These are phyloP conservation scores for Etia nguti DNA, from an alignment of 2,113 vertebrate species.

Conservation along the genomic window DNA sequence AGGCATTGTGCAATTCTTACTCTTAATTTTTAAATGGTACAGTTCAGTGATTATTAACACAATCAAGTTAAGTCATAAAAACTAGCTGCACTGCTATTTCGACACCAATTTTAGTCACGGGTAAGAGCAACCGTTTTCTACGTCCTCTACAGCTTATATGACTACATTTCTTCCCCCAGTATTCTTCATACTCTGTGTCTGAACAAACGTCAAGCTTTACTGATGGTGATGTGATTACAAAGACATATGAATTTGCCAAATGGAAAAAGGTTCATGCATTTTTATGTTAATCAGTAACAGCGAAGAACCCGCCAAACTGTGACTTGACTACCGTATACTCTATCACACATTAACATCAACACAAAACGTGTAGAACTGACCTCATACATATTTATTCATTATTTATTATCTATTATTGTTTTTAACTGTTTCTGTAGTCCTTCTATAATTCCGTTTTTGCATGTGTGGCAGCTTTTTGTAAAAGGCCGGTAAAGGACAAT, in stretches of 20 bases:
- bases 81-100: neutral
- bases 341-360: neutral
- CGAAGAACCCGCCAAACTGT: neutral
- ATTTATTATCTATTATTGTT: neutral
- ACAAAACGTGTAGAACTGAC: neutral
- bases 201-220: slow-evolving; percentile 56
- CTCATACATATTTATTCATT: neutral
- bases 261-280: slow-evolving; percentile 65
- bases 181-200: neutral
- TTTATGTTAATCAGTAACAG: slow-evolving; percentile 27
- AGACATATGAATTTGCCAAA: slow-evolving; percentile 10
- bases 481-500: neutral
- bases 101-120: neutral
- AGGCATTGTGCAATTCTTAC: neutral
- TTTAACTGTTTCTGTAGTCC: neutral
- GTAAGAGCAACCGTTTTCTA: neutral
- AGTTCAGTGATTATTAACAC: slow-evolving; percentile 37
- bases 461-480: neutral
- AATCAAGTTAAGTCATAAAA: neutral
- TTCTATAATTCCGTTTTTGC: neutral
- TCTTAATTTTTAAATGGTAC: neutral
- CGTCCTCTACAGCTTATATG: neutral
- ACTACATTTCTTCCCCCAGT: neutral
- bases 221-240: slow-evolving; percentile 11
- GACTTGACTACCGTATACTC: neutral